Evolutionary conservation across 2,888 invertebrate species (phyloP).

Genomic region (Campoplex capitator): DNA sequence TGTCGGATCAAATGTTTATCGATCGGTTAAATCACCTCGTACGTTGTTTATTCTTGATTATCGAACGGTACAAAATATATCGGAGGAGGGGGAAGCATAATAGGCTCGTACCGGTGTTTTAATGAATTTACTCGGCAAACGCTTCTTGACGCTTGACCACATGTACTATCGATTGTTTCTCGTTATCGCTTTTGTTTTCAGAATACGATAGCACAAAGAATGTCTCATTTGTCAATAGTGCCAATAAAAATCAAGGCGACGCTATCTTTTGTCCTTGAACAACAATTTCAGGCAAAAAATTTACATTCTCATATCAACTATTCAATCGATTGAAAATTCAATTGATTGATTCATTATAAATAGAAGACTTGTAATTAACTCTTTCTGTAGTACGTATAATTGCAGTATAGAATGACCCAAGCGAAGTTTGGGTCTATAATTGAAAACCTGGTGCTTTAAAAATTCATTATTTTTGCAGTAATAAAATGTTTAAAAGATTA

Average conservation of each 20-base stretch:
- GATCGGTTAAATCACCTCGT: not conserved
- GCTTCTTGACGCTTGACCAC: not conserved
- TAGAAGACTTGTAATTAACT: not conserved
- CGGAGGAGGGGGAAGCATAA: not conserved
- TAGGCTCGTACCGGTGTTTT: not conserved
- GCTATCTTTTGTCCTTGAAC: not conserved
- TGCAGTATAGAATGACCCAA: not conserved
- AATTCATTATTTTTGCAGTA: not conserved
- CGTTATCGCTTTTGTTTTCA: conserved; percentile 56
- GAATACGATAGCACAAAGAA: conserved; percentile 49
- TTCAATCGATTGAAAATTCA: not conserved
- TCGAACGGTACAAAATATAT: not conserved
- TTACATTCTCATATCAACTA: not conserved
- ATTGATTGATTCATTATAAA: not conserved
- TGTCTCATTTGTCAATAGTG: conserved; percentile 21
- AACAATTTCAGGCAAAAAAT: not conserved
- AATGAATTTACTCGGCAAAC: not conserved
- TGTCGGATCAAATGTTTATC: not conserved
- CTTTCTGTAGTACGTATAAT: not conserved
- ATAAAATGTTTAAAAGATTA: not conserved
- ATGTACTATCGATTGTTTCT: conserved; percentile 45
- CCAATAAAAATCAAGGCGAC: not conserved
- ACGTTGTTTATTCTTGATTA: not conserved
- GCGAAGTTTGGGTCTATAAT: not conserved
- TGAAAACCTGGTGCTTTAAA: not conserved